A percentile compares a stretch with the other conserved stretches of the same genome.
Evolutionary conservation across 1,140 invertebrate species (phyloP).

Genomic region (Sweltsa coloradensis): DNA sequence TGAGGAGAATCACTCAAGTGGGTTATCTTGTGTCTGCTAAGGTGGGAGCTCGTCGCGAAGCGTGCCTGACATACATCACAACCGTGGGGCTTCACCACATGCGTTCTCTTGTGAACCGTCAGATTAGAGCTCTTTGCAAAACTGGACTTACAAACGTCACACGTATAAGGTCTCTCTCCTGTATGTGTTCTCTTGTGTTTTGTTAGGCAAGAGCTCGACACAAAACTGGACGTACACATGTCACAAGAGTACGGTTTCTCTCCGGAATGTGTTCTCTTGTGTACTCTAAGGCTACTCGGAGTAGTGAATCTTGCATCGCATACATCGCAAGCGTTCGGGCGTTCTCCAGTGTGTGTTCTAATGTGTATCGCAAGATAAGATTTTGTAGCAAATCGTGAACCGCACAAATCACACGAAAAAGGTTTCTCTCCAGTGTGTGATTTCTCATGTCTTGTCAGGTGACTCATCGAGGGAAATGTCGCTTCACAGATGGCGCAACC

Average conservation of each 20-base stretch:
- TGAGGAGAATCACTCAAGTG: too few species aligned
- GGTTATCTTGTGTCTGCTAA: too few species aligned
- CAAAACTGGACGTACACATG: constrained; percentile 36
- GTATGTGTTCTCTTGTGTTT: constrained; percentile 38
- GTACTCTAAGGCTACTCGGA: constrained; percentile 22
- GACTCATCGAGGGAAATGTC: too few species aligned
- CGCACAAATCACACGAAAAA: constrained; percentile 1
- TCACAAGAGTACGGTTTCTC: constrained; percentile 43
- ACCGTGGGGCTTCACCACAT: too few species aligned
- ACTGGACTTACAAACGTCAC: constrained; percentile 28
- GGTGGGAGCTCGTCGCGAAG: too few species aligned
- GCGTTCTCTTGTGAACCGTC: too few species aligned
- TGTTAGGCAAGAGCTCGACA: constrained; percentile 33
- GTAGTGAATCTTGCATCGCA: constrained; percentile 30
- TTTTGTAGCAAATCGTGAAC: neutral
- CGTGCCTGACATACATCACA: too few species aligned
- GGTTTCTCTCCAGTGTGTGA: constrained; percentile 7
- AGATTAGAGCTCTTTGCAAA: too few species aligned
- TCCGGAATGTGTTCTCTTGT: constrained; percentile 43
- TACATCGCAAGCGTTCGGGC: constrained; percentile 21
- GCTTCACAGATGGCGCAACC: too few species aligned
- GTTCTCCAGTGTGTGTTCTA: constrained; percentile 11
- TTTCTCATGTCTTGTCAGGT: too few species aligned
- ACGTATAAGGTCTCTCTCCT: constrained; percentile 43
- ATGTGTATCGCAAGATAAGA: neutral